These are phyloP conservation scores for Oenanthe oenanthe DNA, from an alignment of 2,113 vertebrate genomes.

Conservation along the genomic window DNA sequence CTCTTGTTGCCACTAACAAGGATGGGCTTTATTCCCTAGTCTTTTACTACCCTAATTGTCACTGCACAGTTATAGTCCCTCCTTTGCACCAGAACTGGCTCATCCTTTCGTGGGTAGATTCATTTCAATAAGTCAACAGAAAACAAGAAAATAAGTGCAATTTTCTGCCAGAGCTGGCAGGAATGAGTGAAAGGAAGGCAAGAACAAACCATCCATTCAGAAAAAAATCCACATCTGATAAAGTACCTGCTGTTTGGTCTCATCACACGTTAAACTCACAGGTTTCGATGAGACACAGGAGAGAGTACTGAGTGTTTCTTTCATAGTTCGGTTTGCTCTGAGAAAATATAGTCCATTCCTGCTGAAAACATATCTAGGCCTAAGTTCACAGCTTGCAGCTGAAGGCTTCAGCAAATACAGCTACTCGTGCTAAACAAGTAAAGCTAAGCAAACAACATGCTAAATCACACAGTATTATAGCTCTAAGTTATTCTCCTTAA, in stretches of 20 bases:
- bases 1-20: background rate
- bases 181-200: background rate
- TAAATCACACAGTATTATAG: background rate
- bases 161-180: background rate
- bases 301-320: background rate
- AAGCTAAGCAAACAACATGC: background rate
- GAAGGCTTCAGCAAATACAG: background rate
- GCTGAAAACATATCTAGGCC: background rate
- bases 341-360: background rate
- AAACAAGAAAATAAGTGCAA: background rate
- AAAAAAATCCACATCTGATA: background rate
- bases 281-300: background rate
- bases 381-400: background rate
- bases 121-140: background rate
- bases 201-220: background rate
- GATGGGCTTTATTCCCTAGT: background rate
- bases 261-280: background rate
- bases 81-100: background rate
- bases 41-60: background rate
- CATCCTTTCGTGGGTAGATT: background rate
- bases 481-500: background rate
- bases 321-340: background rate
- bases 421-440: background rate
- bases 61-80: background rate
- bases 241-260: background rate